phyloP scores from a whole-genome alignment of 2,888 invertebrate genomes.

The Pachycephus smyrnensis region DNA sequence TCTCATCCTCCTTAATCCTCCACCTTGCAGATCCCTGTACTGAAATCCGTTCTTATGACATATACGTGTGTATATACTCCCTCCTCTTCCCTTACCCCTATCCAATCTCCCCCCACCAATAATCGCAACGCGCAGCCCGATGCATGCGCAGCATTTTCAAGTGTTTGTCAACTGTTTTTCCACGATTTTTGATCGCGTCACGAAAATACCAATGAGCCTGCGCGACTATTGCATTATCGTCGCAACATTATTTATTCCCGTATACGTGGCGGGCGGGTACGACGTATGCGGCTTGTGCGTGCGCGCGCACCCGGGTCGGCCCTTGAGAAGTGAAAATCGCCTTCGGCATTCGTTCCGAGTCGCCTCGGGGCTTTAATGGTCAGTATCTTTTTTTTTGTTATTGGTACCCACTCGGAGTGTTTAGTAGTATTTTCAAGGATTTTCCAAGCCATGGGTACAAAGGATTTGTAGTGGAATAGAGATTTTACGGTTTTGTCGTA shows the following conservation, averaged over 20 bases:
- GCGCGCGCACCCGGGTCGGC: constrained; percentile 30
- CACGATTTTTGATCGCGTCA: constrained; percentile 36
- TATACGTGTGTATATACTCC: too few species aligned
- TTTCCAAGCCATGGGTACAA: too few species aligned
- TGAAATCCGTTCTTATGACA: too few species aligned
- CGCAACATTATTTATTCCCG: neutral
- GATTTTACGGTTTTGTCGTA: too few species aligned
- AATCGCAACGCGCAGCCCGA: constrained; percentile 9
- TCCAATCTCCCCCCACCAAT: constrained; percentile 23
- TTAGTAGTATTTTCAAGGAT: too few species aligned
- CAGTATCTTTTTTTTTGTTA: too few species aligned
- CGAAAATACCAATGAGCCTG: constrained; percentile 38
- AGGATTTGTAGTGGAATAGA: too few species aligned
- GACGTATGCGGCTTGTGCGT: neutral
- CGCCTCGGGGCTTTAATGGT: too few species aligned
- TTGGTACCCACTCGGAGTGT: too few species aligned
- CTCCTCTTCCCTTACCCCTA: constrained; percentile 23
- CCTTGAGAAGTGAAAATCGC: constrained; percentile 50
- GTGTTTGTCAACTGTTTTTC: constrained; percentile 28
- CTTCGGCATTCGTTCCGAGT: constrained; percentile 6
- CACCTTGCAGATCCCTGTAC: too few species aligned
- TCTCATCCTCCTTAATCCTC: too few species aligned
- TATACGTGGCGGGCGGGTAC: neutral
- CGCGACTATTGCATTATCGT: constrained; percentile 20
- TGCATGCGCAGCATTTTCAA: constrained; percentile 47